phyloP scores from a whole-genome alignment of 2,113 vertebrate species.

The Macrotus californicus region DNA sequence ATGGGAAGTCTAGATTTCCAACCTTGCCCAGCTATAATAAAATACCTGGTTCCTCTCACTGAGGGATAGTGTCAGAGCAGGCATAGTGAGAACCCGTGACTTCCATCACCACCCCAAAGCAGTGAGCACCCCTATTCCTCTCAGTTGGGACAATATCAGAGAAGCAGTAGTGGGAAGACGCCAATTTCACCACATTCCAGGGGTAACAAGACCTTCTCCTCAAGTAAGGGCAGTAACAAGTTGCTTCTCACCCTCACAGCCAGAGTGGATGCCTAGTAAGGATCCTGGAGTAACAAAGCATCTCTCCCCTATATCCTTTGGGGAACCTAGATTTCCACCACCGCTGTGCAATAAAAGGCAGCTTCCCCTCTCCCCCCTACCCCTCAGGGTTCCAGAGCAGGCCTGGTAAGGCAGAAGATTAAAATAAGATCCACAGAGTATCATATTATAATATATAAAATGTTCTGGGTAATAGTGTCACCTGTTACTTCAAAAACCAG shows the following conservation, averaged over 20 bases:
- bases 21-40: background rate
- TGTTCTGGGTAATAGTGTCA: background rate
- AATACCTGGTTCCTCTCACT: background rate
- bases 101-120: background rate
- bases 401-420: background rate
- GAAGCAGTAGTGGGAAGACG: background rate
- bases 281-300: background rate
- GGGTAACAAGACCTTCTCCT: background rate
- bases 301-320: background rate
- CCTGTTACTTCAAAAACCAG: background rate
- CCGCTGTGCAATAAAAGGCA: background rate
- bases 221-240: background rate
- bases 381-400: background rate
- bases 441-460: background rate
- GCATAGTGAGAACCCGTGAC: background rate
- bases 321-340: background rate
- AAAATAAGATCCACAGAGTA: background rate
- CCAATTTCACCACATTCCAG: background rate
- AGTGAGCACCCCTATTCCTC: background rate
- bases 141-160: background rate
- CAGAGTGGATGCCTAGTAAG: background rate
- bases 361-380: background rate
- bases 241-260: background rate
- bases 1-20: background rate
- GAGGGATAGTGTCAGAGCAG: background rate